Percentiles rank a stretch among this genome's conserved stretches.
These are phyloP conservation scores for Entomobrya multifasciata DNA, from an alignment of 2,888 invertebrate genomes.

Conservation along the genomic window DNA sequence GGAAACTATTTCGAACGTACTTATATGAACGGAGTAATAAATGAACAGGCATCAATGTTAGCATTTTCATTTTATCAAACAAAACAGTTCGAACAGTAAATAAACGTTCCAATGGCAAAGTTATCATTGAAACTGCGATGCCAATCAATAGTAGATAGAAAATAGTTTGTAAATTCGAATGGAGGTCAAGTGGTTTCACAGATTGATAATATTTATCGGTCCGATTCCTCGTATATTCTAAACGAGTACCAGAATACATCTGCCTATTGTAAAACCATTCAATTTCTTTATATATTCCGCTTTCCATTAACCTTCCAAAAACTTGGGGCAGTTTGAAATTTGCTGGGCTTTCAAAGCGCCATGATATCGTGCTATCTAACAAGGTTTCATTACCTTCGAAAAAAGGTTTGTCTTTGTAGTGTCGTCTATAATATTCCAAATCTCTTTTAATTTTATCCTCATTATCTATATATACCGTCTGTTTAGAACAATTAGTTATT, in stretches of 20 bases:
- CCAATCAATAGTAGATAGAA: not conserved
- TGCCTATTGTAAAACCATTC: constrained; percentile 2
- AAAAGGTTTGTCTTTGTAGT: not conserved
- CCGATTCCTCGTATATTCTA: not conserved
- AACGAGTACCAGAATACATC: not conserved
- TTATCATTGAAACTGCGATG: not conserved
- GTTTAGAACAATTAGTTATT: not conserved
- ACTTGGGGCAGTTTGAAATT: not conserved
- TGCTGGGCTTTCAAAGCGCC: not conserved
- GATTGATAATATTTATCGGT: not conserved
- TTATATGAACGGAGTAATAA: too few species aligned
- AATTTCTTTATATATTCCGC: not conserved
- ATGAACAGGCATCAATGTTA: too few species aligned
- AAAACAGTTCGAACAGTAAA: too few species aligned
- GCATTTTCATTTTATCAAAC: too few species aligned
- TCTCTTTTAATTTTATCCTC: not conserved
- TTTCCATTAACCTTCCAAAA: not conserved
- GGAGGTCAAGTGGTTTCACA: not conserved
- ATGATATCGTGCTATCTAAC: not conserved
- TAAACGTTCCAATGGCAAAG: too few species aligned
- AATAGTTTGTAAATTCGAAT: not conserved
- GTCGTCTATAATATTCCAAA: not conserved
- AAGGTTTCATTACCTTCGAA: not conserved
- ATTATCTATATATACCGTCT: not conserved
- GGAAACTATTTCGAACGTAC: too few species aligned